phyloP scores from a whole-genome alignment of 2,888 invertebrate species.

The Pyrrhia umbra region DNA sequence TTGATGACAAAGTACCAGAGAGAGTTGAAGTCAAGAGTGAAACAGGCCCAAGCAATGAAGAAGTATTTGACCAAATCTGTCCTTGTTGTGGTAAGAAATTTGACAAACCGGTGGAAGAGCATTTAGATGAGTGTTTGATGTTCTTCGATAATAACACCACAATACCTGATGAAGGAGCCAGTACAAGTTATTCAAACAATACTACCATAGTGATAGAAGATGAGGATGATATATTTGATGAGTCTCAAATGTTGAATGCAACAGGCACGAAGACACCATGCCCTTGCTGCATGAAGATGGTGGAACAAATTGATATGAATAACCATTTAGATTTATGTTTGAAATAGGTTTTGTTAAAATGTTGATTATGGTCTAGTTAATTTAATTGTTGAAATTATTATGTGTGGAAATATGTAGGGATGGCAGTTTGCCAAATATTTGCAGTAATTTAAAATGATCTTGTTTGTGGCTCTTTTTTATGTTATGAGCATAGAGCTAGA shows the following conservation, averaged over 20 bases:
- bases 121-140: constrained; percentile 88
- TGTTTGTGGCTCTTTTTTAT: no score
- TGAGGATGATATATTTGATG: constrained; percentile 78
- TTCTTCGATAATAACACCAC: constrained; percentile 84
- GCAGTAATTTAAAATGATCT: no score
- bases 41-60: constrained; percentile 62
- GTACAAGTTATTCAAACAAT: constrained; percentile 67
- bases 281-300: constrained; percentile 90
- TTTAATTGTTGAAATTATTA: neutral
- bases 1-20: neutral
- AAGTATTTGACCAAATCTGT: constrained; percentile 71
- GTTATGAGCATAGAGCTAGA: no score
- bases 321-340: constrained; percentile 89
- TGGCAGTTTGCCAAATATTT: no score
- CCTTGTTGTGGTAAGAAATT: constrained; percentile 83
- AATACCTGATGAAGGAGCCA: constrained; percentile 76
- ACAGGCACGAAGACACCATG: constrained; percentile 89
- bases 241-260: constrained; percentile 80
- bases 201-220: constrained; percentile 76
- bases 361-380: neutral
- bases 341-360: constrained; percentile 45
- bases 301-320: constrained; percentile 89
- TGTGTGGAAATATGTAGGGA: no score
- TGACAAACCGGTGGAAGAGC: constrained; percentile 78
- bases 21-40: constrained; percentile 50